These are phyloP conservation scores for Hetaerina titia DNA, from an alignment of 2,888 invertebrate genomes.

Conservation along the genomic window DNA sequence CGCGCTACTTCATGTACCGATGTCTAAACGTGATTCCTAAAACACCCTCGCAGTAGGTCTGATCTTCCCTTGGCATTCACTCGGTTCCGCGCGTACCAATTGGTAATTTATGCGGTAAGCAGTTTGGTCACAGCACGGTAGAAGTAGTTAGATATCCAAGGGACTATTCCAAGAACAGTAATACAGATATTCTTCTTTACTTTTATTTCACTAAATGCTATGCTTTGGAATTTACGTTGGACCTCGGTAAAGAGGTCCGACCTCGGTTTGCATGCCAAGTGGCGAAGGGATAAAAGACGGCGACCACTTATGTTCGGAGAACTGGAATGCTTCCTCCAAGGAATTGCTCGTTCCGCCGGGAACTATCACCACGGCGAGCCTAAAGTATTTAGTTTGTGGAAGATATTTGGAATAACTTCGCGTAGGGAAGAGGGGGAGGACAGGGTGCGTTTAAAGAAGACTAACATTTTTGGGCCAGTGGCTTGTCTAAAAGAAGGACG, in stretches of 20 bases:
- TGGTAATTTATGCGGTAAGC: no score
- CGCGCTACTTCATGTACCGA: no score
- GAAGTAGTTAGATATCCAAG: background rate
- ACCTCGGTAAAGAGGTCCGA: background rate
- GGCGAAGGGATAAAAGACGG: background rate
- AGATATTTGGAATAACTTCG: background rate
- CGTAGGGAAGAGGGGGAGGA: background rate
- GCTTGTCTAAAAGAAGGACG: background rate
- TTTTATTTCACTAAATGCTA: background rate
- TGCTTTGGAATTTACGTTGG: background rate
- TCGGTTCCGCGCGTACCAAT: no score
- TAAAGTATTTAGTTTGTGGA: background rate
- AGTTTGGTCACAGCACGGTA: no score
- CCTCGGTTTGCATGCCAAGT: background rate
- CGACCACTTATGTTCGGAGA: background rate
- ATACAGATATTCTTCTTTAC: background rate
- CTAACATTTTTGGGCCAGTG: background rate
- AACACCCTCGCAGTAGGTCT: no score
- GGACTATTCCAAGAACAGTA: background rate
- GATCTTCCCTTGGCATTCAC: no score
- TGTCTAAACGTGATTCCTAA: no score
- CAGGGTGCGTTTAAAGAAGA: background rate
- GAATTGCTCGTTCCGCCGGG: background rate
- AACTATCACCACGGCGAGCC: background rate
- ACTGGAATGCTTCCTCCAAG: background rate